Evolutionary conservation across 2,888 invertebrate species (phyloP).

Genomic region (Ectemnius cavifrons): DNA sequence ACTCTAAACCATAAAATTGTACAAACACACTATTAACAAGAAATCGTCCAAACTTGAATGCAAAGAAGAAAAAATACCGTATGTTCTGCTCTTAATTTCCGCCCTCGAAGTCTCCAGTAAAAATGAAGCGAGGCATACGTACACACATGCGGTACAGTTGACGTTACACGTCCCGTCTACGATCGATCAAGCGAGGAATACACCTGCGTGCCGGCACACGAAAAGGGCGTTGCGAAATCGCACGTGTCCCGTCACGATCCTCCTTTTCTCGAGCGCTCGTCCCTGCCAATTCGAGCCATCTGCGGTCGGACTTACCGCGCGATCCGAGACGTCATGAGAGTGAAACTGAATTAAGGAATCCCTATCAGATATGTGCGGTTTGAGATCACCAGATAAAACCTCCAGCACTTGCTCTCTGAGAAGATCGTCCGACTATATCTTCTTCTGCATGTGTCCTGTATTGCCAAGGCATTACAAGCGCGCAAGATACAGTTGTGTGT

Average conservation of each 20-base stretch:
- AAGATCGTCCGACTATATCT: neutral
- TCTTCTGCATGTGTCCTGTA: neutral
- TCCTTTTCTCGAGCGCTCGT: neutral
- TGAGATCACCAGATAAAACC: neutral
- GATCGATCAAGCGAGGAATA: conserved; percentile 46
- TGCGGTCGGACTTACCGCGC: conserved; percentile 4
- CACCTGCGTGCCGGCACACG: conserved; percentile 44
- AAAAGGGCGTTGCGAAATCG: conserved; percentile 41
- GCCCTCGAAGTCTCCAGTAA: conserved; percentile 37
- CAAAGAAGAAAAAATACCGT: no score
- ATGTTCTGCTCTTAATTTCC: conserved; percentile 62
- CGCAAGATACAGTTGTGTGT: no score
- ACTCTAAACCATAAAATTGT: no score
- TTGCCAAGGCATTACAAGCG: neutral
- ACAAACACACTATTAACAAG: no score
- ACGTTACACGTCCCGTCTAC: conserved; percentile 48
- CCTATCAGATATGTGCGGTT: conserved; percentile 1
- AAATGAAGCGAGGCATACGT: conserved; percentile 40
- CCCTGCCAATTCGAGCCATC: conserved; percentile 16
- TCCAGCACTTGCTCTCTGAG: conserved; percentile 4
- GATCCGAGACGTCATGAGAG: conserved; percentile 13
- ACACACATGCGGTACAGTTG: conserved; percentile 34
- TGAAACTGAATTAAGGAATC: conserved; percentile 1
- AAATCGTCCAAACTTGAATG: no score
- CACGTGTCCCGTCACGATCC: conserved; percentile 23